These are phyloP conservation scores for Caenorhabditis sp. DNA, from an alignment of 2,888 invertebrate genomes.

Conservation along the genomic window DNA sequence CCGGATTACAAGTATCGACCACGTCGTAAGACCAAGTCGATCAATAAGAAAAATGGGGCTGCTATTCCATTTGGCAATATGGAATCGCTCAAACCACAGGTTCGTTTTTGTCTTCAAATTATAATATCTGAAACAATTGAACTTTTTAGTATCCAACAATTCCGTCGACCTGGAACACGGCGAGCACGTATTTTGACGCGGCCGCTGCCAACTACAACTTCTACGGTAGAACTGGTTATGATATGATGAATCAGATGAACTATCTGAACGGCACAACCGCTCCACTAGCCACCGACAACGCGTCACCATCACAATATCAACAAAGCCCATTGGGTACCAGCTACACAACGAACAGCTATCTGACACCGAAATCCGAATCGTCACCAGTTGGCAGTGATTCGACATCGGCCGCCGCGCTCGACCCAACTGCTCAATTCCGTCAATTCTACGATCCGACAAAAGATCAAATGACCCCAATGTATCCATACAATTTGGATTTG, in stretches of 20 bases:
- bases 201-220: conserved; percentile 11
- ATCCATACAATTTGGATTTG: conserved; percentile 28
- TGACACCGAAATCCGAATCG: conserved; percentile 52
- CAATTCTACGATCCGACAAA: conserved; percentile 34
- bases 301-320: conserved; percentile 44
- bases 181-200: conserved; percentile 40
- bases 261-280: conserved; percentile 23
- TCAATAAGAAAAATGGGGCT: conserved; percentile 50
- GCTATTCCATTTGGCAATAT: conserved; percentile 26
- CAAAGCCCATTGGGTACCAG: conserved; percentile 42
- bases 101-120: conserved; percentile 4
- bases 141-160: conserved; percentile 41
- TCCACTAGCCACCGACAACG: conserved; percentile 27
- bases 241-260: conserved; percentile 43
- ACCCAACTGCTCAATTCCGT: conserved; percentile 27
- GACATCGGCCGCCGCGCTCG: conserved; percentile 16
- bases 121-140: not conserved
- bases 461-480: conserved; percentile 32
- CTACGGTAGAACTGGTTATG: conserved; percentile 18
- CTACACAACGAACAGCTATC: conserved; percentile 40
- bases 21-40: conserved; percentile 65
- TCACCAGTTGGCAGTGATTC: conserved; percentile 42
- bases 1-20: conserved; percentile 71
- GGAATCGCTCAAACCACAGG: conserved; percentile 44
- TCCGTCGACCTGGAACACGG: conserved; percentile 34